These are phyloP conservation scores for Rhabdophis nuchalis DNA, from an alignment of 2,797 vertebrate species.

Conservation along the genomic window DNA sequence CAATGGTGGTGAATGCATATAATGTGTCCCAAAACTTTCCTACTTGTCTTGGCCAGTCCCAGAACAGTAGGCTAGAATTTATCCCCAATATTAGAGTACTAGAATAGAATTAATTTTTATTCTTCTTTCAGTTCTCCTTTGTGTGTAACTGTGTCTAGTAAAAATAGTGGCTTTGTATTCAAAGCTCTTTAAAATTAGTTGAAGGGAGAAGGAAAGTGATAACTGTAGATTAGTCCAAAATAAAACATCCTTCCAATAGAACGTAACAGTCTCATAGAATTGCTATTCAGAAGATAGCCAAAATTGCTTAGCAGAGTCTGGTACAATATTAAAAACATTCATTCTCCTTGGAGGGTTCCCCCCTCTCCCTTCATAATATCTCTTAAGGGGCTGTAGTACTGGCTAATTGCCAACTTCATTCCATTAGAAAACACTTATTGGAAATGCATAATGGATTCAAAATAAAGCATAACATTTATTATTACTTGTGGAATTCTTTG, in stretches of 20 bases:
- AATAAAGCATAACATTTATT: neutral
- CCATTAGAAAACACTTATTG: neutral
- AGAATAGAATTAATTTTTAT: neutral
- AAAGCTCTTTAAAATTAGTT: constrained; percentile 5
- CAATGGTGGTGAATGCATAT: neutral
- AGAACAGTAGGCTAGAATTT: neutral
- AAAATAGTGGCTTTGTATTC: neutral
- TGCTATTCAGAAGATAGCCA: neutral
- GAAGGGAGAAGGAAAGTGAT: neutral
- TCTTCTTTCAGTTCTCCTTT: neutral
- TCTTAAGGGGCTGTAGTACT: neutral
- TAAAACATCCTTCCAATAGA: neutral
- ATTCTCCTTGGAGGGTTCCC: neutral
- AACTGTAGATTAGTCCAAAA: neutral
- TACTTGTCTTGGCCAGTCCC: too few relatives aligned
- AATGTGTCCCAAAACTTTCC: neutral
- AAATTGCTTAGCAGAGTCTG: neutral
- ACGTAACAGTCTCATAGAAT: neutral
- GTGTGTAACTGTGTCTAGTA: neutral
- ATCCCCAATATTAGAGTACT: neutral
- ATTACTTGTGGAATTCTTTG: neutral
- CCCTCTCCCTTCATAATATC: neutral
- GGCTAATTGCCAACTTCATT: neutral
- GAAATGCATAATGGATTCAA: neutral
- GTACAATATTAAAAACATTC: neutral